Conservation (phyloP, 92 coral and sea anemone species). For the Zoanthus solanderi region DNA sequence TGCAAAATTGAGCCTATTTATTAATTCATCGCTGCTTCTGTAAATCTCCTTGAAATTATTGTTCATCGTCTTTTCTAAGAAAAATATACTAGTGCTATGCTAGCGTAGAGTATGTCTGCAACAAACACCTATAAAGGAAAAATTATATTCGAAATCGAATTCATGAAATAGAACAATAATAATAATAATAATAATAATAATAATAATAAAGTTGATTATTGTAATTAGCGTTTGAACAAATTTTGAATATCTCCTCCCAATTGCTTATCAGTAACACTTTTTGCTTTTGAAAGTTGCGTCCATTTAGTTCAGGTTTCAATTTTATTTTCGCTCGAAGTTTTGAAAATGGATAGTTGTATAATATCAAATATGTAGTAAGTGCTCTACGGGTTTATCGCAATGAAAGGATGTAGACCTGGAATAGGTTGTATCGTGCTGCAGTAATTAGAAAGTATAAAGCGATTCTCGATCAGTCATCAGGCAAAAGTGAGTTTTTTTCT, state of each 20-base stretch:
- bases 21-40: neutral
- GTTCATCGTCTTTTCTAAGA: neutral
- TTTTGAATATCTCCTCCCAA: neutral
- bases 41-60: neutral
- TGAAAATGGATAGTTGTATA: constrained; percentile 1
- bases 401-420: constrained; percentile 59
- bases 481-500: constrained; percentile 54
- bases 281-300: constrained; percentile 9
- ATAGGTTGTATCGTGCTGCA: constrained; percentile 62
- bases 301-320: constrained; percentile 12
- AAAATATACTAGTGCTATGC: neutral
- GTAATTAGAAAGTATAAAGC: neutral
- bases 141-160: neutral
- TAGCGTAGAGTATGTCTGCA: neutral
- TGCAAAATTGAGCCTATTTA: neutral
- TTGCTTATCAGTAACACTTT: constrained; percentile 1
- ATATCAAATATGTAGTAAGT: constrained; percentile 17
- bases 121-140: neutral
- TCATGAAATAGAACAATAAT: neutral
- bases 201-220: neutral
- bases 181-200: too few relatives aligned
- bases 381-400: constrained; percentile 32
- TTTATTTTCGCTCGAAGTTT: neutral
- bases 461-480: constrained; percentile 56
- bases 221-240: constrained; percentile 4